Conservation (phyloP, 2,888 invertebrate species). For the Crossocerus cetratus region DNA sequence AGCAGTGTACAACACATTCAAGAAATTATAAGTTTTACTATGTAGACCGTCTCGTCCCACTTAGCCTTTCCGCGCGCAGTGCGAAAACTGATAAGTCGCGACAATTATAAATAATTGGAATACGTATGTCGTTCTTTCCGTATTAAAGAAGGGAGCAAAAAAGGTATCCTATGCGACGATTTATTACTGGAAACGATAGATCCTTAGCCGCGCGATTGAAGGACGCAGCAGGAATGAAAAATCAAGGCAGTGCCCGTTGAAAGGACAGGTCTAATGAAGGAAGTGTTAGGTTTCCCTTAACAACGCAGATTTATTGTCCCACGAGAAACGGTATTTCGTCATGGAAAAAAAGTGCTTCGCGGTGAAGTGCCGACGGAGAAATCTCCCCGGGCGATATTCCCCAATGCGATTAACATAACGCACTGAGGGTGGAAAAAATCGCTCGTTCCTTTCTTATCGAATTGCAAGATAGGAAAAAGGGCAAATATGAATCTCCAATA, state of each 20-base stretch:
- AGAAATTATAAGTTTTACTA: too few species aligned
- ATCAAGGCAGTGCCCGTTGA: neutral
- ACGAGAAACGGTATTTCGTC: slow-evolving; percentile 22
- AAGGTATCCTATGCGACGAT: too few species aligned
- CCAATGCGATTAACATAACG: slow-evolving; percentile 18
- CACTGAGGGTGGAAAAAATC: slow-evolving; percentile 20
- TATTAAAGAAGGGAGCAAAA: too few species aligned
- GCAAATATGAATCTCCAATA: neutral
- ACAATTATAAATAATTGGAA: too few species aligned
- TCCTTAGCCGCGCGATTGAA: too few species aligned
- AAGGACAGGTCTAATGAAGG: neutral
- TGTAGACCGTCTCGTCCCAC: too few species aligned
- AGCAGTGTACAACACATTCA: too few species aligned
- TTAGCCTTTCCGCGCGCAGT: too few species aligned
- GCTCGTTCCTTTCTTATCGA: slow-evolving; percentile 5
- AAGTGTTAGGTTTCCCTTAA: slow-evolving; percentile 18
- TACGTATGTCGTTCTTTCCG: too few species aligned
- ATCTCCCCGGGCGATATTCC: slow-evolving; percentile 13
- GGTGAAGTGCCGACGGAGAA: slow-evolving; percentile 9
- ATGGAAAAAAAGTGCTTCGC: slow-evolving; percentile 14
- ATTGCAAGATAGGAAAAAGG: neutral
- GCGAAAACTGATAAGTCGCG: too few species aligned
- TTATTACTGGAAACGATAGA: too few species aligned
- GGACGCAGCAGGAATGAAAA: neutral
- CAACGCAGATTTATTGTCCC: slow-evolving; percentile 18